Percentiles rank a stretch among this genome's conserved stretches.
These are phyloP conservation scores for Drosophila quadrilineata DNA, from an alignment of 1,140 invertebrate species.

Conservation along the genomic window DNA sequence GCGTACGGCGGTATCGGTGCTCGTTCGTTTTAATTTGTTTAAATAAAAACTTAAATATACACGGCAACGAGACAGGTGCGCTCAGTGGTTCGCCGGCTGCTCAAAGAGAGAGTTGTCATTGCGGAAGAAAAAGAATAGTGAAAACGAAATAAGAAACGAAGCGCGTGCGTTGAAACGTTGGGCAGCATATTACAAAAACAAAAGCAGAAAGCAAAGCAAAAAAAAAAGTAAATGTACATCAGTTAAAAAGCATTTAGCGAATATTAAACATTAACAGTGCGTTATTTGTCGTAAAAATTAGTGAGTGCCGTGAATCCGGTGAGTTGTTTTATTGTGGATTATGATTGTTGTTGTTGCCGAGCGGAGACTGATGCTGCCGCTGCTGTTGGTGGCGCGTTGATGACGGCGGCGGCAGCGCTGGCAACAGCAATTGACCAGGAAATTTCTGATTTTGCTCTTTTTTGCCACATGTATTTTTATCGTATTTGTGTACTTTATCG, in stretches of 20 bases:
- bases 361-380: not conserved
- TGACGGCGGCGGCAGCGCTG: not conserved
- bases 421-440: slow-evolving; percentile 7
- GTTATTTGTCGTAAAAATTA: slow-evolving; percentile 21
- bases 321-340: slow-evolving; percentile 15
- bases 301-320: slow-evolving; percentile 6
- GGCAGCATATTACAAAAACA: slow-evolving; percentile 27
- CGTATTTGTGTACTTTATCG: slow-evolving; percentile 62
- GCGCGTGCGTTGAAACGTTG: slow-evolving; percentile 36
- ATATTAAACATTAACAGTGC: slow-evolving; percentile 21
- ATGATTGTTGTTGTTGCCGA: not conserved
- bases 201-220: slow-evolving; percentile 6
- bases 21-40: slow-evolving; percentile 35
- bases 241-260: slow-evolving; percentile 12
- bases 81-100: slow-evolving; percentile 47
- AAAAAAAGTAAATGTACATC: slow-evolving; percentile 30
- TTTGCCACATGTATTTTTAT: slow-evolving; percentile 49
- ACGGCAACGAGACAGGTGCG: slow-evolving; percentile 29
- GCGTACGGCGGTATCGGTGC: slow-evolving; percentile 25
- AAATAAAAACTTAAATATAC: slow-evolving; percentile 40
- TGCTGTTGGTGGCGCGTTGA: not conserved
- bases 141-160: slow-evolving; percentile 11
- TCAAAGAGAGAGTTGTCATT: slow-evolving; percentile 41
- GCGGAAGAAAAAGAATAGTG: slow-evolving; percentile 5
- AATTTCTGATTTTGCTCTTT: slow-evolving; percentile 26